These are phyloP conservation scores for Mirza zaza DNA, from an alignment of 2,113 vertebrate genomes.

Conservation along the genomic window DNA sequence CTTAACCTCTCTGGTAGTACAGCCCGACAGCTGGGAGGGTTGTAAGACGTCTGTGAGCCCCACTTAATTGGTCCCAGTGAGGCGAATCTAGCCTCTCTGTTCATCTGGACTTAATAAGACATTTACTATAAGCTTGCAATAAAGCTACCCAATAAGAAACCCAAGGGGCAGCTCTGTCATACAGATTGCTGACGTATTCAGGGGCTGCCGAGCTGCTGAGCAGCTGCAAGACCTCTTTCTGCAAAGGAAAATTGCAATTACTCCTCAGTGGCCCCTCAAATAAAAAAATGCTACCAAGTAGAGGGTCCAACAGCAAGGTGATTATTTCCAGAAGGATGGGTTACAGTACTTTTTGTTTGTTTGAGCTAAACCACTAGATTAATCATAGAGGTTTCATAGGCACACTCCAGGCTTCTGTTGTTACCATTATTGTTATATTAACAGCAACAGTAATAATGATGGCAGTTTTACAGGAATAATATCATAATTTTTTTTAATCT, in stretches of 20 bases:
- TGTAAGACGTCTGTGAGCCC: not conserved
- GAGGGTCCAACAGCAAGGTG: not conserved
- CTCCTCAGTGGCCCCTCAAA: not conserved
- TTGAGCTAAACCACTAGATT: not conserved
- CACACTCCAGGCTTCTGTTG: not conserved
- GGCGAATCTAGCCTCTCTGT: not conserved
- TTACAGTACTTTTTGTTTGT: not conserved
- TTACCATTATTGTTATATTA: not conserved
- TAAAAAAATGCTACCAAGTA: not conserved
- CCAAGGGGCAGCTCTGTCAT: not conserved
- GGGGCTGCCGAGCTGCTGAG: not conserved
- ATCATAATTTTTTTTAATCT: not conserved
- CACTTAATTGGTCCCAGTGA: constrained; percentile 32
- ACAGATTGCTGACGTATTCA: not conserved
- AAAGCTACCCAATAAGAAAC: constrained; percentile 22
- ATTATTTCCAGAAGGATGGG: constrained; percentile 9
- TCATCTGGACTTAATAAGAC: constrained; percentile 37
- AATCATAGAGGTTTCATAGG: not conserved
- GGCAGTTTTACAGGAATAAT: not conserved
- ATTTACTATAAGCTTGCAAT: constrained; percentile 1
- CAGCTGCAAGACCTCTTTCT: not conserved
- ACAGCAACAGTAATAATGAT: not conserved
- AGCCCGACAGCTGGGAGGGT: not conserved
- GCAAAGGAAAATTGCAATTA: not conserved
- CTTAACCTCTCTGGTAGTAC: not conserved